Conservation (phyloP, 2,113 vertebrate genomes). For the Sapayoa aenigma region DNA sequence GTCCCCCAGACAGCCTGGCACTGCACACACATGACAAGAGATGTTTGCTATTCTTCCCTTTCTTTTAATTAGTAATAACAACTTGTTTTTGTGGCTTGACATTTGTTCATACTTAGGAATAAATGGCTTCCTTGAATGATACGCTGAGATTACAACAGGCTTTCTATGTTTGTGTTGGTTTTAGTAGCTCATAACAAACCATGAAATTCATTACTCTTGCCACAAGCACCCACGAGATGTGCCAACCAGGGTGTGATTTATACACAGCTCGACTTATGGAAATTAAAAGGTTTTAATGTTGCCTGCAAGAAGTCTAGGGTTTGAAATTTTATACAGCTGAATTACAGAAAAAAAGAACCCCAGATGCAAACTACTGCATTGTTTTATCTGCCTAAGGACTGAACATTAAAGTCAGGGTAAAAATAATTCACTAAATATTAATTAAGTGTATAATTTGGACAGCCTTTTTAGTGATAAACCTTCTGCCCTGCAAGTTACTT, state of each 20-base stretch:
- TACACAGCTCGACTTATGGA: background rate
- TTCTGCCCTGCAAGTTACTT: slow-evolving; percentile 29
- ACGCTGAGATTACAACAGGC: slow-evolving; percentile 53
- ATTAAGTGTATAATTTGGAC: slow-evolving; percentile 45
- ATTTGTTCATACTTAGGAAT: slow-evolving; percentile 51
- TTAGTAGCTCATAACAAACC: slow-evolving; percentile 50
- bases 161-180: slow-evolving; percentile 41
- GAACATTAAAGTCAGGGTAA: slow-evolving; percentile 49
- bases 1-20: background rate
- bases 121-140: slow-evolving; percentile 49
- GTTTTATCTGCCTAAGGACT: slow-evolving; percentile 46
- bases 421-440: slow-evolving; percentile 66
- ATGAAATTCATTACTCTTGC: slow-evolving; percentile 53
- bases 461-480: slow-evolving; percentile 56
- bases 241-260: slow-evolving; percentile 1
- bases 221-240: slow-evolving; percentile 31
- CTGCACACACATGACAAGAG: background rate
- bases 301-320: slow-evolving; percentile 41
- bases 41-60: slow-evolving; percentile 9
- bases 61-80: slow-evolving; percentile 61
- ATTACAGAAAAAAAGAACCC: background rate
- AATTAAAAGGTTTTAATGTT: slow-evolving; percentile 38
- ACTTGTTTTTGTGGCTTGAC: slow-evolving; percentile 34
- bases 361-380: background rate
- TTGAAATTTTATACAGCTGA: slow-evolving; percentile 26